Evolutionary conservation across 2,113 vertebrate species (phyloP), one percentile per base, ranked within the genome.

Genomic region (Megaleporinus macrocephalus): DNA sequence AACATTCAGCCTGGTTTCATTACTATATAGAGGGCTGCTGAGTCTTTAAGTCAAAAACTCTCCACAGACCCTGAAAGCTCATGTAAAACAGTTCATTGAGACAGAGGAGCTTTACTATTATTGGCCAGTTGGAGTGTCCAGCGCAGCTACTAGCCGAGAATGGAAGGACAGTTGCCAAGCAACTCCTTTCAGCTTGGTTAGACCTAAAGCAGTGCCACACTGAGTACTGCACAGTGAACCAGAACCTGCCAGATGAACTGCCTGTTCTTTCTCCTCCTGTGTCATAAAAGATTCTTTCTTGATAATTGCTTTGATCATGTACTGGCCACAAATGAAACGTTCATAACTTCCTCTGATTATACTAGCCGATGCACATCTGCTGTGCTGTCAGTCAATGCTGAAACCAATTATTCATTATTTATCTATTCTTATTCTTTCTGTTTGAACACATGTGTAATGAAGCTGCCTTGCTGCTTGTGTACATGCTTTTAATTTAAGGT

Each of bases 101-200:
- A 59, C 70, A 22, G 16, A 27, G 20, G 51, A 36, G 47, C 44
- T 5, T 49, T 51, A 61, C 55, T 30, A 76, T 83, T 72, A 44
- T 82, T 13, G 51, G 73, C 30, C 36, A 51, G 11, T 10, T 49
- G 24, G 65, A 76, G 62, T 36, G 70, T 77, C 74, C 63, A 53
- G 73, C 14, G 47, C n/a, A 65, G 68, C 16, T 76, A 41, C 53
- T 41, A 63, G n/a, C 22, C 33, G 36, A 70, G 76, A 69, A 16
- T 30, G 79, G 16, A 85, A 30, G 73, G 65, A 83, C 69, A 68
- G 87, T 88, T 88, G 84, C 87, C 77, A 80, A 79, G 87, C 83
- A 86, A 88, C 84, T 30, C 22, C 29, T 78, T 86, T 86, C 73
- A 80, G 78, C 77, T 70, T 75, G 77, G 80, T 55, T 68, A 68